Evolutionary conservation across 2,113 vertebrate genomes (phyloP).

Genomic region (Tichodroma muraria): DNA sequence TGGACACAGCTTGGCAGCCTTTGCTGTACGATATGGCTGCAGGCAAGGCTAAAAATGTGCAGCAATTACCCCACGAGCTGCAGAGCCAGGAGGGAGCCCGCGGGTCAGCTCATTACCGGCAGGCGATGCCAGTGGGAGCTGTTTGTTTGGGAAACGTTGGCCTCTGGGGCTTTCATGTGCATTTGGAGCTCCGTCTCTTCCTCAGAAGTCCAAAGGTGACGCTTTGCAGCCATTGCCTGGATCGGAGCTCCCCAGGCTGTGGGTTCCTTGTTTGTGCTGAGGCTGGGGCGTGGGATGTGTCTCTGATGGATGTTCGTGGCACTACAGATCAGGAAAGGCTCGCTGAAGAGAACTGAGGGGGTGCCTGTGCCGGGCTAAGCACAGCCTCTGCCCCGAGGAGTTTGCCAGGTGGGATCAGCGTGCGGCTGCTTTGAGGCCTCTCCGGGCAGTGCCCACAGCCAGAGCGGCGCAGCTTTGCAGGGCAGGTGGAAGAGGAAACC

Average conservation of each 20-base stretch:
- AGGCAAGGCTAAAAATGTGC: slow-evolving; percentile 40
- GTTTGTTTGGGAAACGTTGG: background rate
- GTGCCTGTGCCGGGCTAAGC: background rate
- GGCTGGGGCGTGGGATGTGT: background rate
- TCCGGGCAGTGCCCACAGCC: background rate
- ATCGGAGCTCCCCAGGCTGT: background rate
- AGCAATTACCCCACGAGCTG: background rate
- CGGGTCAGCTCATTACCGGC: background rate
- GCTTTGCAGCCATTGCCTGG: background rate
- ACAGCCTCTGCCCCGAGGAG: background rate
- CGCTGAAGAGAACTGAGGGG: accelerated
- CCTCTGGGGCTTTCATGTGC: background rate
- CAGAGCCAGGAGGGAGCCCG: background rate
- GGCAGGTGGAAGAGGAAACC: background rate
- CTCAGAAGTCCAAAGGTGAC: background rate
- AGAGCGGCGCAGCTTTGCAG: background rate
- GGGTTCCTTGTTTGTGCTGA: background rate
- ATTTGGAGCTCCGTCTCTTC: background rate
- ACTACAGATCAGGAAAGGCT: background rate
- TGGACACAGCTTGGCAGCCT: background rate
- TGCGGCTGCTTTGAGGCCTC: background rate
- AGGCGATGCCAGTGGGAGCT: background rate
- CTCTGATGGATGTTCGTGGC: accelerated
- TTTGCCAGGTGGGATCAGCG: accelerated
- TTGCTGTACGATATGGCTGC: background rate